Percentiles rank a stretch among this genome's conserved stretches.
Conservation (phyloP, 1,140 invertebrate species). For the Ostrea edulis region DNA sequence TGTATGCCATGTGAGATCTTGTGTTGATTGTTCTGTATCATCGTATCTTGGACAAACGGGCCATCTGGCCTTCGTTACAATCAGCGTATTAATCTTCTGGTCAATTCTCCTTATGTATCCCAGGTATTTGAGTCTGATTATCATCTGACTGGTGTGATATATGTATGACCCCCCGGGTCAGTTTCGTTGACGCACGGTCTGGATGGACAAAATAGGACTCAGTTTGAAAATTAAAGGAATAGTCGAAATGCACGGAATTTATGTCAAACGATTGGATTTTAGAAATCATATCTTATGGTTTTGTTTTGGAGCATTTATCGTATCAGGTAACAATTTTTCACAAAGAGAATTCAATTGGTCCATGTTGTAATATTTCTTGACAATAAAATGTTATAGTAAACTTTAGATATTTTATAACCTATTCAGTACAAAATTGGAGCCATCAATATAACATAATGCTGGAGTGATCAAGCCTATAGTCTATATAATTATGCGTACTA, state of each 20-base stretch:
- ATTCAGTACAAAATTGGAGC: too few species aligned
- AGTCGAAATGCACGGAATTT: background rate
- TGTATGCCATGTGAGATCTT: background rate
- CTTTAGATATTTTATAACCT: too few species aligned
- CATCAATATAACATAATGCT: too few species aligned
- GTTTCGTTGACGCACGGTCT: background rate
- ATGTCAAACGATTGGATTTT: background rate
- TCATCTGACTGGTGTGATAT: background rate
- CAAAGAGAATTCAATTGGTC: background rate
- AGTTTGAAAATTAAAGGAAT: background rate
- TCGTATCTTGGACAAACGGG: background rate
- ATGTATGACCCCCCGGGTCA: background rate
- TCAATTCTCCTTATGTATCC: slow-evolving; percentile 9
- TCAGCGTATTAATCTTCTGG: slow-evolving; percentile 32
- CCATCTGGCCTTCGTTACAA: background rate
- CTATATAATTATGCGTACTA: too few species aligned
- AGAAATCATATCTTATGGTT: background rate
- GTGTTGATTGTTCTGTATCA: background rate
- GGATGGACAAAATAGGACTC: background rate
- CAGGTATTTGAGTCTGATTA: background rate
- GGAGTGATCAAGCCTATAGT: too few species aligned
- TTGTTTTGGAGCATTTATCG: background rate
- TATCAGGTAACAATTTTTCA: background rate
- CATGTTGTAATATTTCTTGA: background rate
- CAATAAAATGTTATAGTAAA: too few species aligned